These are phyloP conservation scores for Channa striata DNA, from an alignment of 2,797 vertebrate species.

Conservation along the genomic window DNA sequence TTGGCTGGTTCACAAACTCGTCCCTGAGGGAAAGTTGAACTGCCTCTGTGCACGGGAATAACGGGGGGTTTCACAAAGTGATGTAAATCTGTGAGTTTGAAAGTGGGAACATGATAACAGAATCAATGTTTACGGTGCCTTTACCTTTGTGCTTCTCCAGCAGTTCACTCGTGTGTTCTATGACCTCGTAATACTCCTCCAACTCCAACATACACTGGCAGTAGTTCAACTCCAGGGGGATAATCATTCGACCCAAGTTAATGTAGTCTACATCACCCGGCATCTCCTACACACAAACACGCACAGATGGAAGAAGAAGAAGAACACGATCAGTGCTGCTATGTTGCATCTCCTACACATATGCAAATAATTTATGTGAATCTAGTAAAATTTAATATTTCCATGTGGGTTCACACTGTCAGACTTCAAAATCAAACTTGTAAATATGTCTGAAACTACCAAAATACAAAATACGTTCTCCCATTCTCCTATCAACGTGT, in stretches of 20 bases:
- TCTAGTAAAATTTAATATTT: conserved; percentile 20
- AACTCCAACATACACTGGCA: conserved; percentile 89
- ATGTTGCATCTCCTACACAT: conserved; percentile 20
- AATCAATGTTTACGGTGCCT: neutral
- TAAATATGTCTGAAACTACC: conserved; percentile 20
- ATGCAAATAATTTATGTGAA: conserved; percentile 44
- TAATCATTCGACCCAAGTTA: conserved; percentile 81
- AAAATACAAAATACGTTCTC: conserved; percentile 12
- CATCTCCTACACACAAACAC: conserved; percentile 81
- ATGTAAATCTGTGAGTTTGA: conserved; percentile 22
- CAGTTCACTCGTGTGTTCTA: conserved; percentile 83
- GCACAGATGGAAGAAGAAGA: conserved; percentile 38
- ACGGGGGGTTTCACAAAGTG: too few species aligned
- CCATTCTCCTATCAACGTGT: conserved; percentile 8
- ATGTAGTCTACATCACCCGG: conserved; percentile 85
- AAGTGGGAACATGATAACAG: neutral
- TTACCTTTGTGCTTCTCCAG: conserved; percentile 86
- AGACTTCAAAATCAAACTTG: conserved; percentile 16
- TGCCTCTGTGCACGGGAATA: conserved; percentile 35
- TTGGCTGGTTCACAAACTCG: neutral
- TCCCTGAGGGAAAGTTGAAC: conserved; percentile 3
- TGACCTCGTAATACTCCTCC: conserved; percentile 86
- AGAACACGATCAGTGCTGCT: conserved; percentile 11
- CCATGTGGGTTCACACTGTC: conserved; percentile 22
- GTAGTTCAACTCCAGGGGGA: conserved; percentile 87